A percentile compares a stretch with the other conserved stretches of the same genome.
Evolutionary conservation across 2,113 vertebrate genomes (phyloP).

Genomic region (Percopsis transmontana): DNA sequence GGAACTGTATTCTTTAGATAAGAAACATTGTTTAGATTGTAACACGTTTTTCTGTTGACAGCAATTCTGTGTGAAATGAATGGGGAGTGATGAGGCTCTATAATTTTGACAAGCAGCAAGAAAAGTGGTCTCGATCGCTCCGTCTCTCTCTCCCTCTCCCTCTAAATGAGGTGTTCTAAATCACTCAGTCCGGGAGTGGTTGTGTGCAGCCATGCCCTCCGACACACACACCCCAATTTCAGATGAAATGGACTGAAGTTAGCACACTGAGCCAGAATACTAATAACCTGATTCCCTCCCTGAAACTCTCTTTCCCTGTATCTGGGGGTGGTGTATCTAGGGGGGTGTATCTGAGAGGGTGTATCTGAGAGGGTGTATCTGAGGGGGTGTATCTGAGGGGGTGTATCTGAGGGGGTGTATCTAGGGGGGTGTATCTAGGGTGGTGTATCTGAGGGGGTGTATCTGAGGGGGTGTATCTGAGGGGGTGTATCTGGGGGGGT

Average conservation of each 20-base stretch:
- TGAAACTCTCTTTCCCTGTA: slow-evolving; percentile 1
- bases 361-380: too few species aligned
- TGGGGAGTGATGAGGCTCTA: slow-evolving; percentile 41
- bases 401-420: too few species aligned
- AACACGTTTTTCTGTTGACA: slow-evolving; percentile 4
- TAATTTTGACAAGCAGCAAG: slow-evolving; percentile 30
- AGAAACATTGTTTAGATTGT: too few species aligned
- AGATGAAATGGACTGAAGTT: slow-evolving; percentile 48
- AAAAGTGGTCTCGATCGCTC: slow-evolving; percentile 5
- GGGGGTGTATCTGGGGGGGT: too few species aligned
- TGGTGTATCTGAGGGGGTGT: too few species aligned
- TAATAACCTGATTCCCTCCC: slow-evolving; percentile 16
- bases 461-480: too few species aligned
- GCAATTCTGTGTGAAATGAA: slow-evolving; percentile 28
- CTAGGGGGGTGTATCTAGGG: too few species aligned
- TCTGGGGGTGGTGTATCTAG: too few species aligned
- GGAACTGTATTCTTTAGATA: slow-evolving; percentile 8
- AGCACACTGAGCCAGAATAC: slow-evolving; percentile 23
- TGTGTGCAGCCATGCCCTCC: slow-evolving; percentile 31
- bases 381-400: too few species aligned
- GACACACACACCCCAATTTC: slow-evolving; percentile 52
- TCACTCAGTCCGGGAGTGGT: slow-evolving; percentile 43
- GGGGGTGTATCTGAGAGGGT: too few species aligned
- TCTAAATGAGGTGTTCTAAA: slow-evolving; percentile 54
- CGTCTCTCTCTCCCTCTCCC: slow-evolving; percentile 14